Evolutionary conservation across 2,797 vertebrate species (phyloP), one percentile per base, ranked within the genome.

Genomic region (Oophaga sylvatica): DNA sequence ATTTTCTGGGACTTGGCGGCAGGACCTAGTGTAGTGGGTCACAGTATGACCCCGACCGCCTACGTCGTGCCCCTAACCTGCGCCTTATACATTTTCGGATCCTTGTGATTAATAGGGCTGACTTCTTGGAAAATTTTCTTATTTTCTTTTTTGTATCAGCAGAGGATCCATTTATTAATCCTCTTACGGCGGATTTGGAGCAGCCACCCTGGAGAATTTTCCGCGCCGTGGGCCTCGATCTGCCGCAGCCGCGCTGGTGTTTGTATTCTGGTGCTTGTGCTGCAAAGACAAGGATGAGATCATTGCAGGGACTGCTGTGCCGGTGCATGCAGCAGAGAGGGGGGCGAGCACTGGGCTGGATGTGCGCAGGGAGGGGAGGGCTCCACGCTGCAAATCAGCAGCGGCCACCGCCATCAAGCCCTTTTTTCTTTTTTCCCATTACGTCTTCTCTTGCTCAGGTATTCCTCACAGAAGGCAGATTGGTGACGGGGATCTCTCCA

Each of bases 211-310:
- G 35, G 83, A 62, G 70, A 26, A 26, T 26, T 26, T 26, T 26
- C 26, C 26, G 26, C n/a, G 20, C 53, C 22, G 63, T 2, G n/a
- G 15, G 53, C 17, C 68, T 57, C 31, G 41, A 79, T 86, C 80
- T 89, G 87, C 87, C 81, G 81, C 71, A 80, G 80, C 53, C 41
- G 45, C 60, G 45, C 79, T 48, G 63, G 29, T 81, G 87, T 91
- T 90, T 88, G 89, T 92, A 91, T 91, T 91, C 89, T 83, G 83
- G 76, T 88, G 89, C 89, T 83, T 80, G 76, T 88, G 89, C 82
- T 87, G 71, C 85, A 48, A 31, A 91, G 90, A 90, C 91, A 93
- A 94, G 94, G 97, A 97, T 97, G 97, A 97, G 97, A 96, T 98
- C 97, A 98, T 97, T 96, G 96, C 96, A 92, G 94, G 92, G 90